These are phyloP conservation scores for Darevskia nairensis DNA, from an alignment of 2,797 vertebrate species.

Conservation along the genomic window DNA sequence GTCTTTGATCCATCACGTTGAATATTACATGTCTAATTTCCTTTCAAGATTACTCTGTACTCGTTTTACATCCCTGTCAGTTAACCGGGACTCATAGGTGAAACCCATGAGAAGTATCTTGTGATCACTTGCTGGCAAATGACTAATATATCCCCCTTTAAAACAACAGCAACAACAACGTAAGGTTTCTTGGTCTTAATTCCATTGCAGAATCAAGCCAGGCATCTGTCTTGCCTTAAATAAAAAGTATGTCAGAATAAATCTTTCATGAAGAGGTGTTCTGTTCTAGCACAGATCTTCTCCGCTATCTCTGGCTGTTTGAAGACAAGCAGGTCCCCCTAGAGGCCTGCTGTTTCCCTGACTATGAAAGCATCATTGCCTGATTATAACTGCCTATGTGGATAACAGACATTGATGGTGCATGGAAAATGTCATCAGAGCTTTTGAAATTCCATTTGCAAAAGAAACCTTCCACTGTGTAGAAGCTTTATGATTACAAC, in stretches of 20 bases:
- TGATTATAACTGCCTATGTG: not conserved
- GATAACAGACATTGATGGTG: not conserved
- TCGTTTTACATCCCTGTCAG: slow-evolving; percentile 26
- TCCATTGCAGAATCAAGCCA: not conserved
- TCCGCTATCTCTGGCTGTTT: not conserved
- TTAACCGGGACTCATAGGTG: not conserved
- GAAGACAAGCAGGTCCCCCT: slow-evolving; percentile 14
- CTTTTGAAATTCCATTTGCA: not conserved
- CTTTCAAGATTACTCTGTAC: slow-evolving; percentile 35
- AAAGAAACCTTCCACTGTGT: not conserved
- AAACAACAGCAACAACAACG: not conserved
- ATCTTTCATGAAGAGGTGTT: not conserved
- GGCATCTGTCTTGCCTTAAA: slow-evolving; percentile 17
- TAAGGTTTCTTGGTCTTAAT: not conserved
- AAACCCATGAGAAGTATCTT: not conserved
- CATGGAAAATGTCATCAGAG: not conserved
- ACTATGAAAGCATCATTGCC: not conserved
- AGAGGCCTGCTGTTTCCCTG: slow-evolving; percentile 29
- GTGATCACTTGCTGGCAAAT: not conserved
- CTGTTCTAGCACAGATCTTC: not conserved
- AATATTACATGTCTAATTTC: slow-evolving; percentile 22
- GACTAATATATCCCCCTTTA: not conserved
- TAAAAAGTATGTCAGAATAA: slow-evolving; percentile 4
- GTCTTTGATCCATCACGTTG: slow-evolving; percentile 6
- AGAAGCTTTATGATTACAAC: not conserved